A percentile compares a stretch with the other conserved stretches of the same genome.
Evolutionary conservation across 2,888 invertebrate genomes (phyloP).

Genomic region (Acrobasis suavella): DNA sequence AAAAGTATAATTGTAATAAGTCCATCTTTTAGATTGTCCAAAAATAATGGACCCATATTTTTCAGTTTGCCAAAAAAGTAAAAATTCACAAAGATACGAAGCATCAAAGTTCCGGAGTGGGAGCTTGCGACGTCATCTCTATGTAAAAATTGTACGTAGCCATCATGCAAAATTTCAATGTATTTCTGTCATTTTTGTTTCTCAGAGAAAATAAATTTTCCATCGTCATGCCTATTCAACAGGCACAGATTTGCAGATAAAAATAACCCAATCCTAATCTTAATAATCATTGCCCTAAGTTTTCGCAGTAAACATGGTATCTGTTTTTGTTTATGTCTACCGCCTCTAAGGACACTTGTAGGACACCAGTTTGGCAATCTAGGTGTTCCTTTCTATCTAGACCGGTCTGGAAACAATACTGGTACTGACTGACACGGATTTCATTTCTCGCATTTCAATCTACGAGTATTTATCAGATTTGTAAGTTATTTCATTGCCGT

Average conservation of each 20-base stretch:
- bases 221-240: too few species aligned
- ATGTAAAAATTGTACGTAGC: too few species aligned
- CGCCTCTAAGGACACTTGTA: constrained; percentile 37
- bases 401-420: constrained; percentile 40
- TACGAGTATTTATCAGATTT: background rate
- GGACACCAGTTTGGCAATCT: constrained; percentile 28
- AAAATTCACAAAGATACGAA: too few species aligned
- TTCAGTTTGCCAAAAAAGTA: too few species aligned
- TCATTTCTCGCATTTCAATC: constrained; percentile 6
- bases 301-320: constrained; percentile 9
- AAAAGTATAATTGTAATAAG: too few species aligned
- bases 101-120: too few species aligned
- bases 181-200: too few species aligned
- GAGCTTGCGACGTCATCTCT: too few species aligned
- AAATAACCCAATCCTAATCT: constrained; percentile 13
- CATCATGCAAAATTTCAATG: too few species aligned
- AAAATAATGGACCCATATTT: too few species aligned
- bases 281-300: background rate
- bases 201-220: too few species aligned
- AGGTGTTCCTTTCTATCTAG: constrained; percentile 41
- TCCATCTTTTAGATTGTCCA: too few species aligned
- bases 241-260: background rate
- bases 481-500: background rate
- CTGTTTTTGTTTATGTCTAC: constrained; percentile 20
- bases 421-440: constrained; percentile 19